These are phyloP conservation scores for Polypedilum vanderplanki DNA, from an alignment of 1,140 invertebrate genomes.

Conservation along the genomic window DNA sequence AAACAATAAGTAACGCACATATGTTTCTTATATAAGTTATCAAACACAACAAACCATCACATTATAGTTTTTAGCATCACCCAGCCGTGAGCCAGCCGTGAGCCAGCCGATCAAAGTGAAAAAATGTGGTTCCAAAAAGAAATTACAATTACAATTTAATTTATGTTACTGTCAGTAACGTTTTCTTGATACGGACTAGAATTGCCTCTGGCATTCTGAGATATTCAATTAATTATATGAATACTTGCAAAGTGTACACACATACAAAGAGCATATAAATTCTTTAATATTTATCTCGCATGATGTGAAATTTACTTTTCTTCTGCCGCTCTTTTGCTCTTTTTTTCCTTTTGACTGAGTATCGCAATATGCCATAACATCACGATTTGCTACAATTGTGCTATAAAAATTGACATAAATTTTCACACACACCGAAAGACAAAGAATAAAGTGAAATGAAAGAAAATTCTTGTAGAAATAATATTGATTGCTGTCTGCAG, in stretches of 20 bases:
- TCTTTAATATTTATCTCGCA: too few species aligned
- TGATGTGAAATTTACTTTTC: too few species aligned
- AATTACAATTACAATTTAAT: conserved; percentile 28
- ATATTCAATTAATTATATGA: conserved; percentile 21
- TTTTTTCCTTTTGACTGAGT: neutral
- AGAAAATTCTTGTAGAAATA: neutral
- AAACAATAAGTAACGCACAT: too few species aligned
- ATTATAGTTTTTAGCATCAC: too few species aligned
- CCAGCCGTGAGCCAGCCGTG: too few species aligned
- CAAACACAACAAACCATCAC: too few species aligned
- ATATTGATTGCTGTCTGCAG: conserved; percentile 8
- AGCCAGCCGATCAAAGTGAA: too few species aligned
- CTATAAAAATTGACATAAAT: too few species aligned
- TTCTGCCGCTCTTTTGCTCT: neutral
- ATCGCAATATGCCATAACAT: neutral
- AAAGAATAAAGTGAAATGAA: too few species aligned
- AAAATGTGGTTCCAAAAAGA: conserved; percentile 13
- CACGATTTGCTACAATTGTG: neutral
- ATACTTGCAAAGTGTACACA: neutral
- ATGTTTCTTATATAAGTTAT: too few species aligned
- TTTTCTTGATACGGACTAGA: conserved; percentile 10
- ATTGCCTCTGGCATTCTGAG: conserved; percentile 10
- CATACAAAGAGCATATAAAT: neutral
- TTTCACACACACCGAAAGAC: too few species aligned
- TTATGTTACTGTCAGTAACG: conserved; percentile 26